Conservation (phyloP, 2,888 invertebrate species). For the Idaea biselata region DNA sequence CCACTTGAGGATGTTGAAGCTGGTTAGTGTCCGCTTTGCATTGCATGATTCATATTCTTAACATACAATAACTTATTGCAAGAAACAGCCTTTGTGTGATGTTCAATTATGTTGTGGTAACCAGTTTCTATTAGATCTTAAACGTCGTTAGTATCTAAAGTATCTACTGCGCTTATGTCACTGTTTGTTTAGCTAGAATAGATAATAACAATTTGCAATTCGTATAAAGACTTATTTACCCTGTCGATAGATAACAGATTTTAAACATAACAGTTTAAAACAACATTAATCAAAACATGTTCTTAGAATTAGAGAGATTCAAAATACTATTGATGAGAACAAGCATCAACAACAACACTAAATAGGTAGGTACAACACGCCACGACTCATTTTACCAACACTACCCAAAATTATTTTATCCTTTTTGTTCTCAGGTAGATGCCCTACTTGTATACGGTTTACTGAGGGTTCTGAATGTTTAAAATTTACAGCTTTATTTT, state of each 20-base stretch:
- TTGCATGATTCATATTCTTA: constrained; percentile 33
- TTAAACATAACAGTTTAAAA: not conserved
- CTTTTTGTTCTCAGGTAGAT: not conserved
- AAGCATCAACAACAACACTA: not conserved
- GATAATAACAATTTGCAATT: not conserved
- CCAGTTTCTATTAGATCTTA: not conserved
- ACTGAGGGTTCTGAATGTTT: not conserved
- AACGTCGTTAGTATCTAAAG: not conserved
- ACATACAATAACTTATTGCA: not conserved
- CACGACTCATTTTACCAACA: not conserved
- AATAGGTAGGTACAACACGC: not conserved
- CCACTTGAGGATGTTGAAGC: constrained; percentile 66
- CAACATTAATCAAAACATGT: too few species aligned
- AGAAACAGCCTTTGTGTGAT: constrained; percentile 1
- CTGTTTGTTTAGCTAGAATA: not conserved
- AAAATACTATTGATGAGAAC: not conserved
- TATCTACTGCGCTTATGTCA: not conserved
- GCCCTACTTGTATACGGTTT: not conserved
- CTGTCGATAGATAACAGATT: not conserved
- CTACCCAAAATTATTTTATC: not conserved
- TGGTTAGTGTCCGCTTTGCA: constrained; percentile 58
- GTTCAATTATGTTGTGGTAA: not conserved
- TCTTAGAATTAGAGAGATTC: not conserved
- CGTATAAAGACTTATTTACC: not conserved
- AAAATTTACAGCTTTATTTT: not conserved